Conservation (phyloP, 92 coral and sea anemone genomes). For the Umimayanthus kanabou region DNA sequence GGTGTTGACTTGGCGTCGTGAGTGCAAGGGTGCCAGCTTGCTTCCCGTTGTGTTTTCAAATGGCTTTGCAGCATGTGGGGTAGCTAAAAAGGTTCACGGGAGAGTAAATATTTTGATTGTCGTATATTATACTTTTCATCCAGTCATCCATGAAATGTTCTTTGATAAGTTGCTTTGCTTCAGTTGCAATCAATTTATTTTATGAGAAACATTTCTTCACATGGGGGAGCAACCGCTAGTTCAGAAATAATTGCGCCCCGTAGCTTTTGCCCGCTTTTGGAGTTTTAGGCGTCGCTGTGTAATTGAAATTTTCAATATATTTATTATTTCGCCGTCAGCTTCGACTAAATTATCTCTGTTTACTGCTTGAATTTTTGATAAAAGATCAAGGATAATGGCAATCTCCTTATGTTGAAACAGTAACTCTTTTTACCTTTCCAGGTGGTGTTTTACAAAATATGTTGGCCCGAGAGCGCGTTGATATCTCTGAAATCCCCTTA, state of each 20-base stretch:
- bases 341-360: not conserved
- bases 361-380: not conserved
- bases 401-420: not conserved
- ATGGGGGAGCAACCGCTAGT: not conserved
- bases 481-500: too few relatives aligned
- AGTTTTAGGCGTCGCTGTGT: too few relatives aligned
- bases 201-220: not conserved
- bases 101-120: not conserved
- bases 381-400: not conserved
- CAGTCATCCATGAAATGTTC: not conserved
- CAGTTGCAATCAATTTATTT: not conserved
- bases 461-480: too few relatives aligned
- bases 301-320: too few relatives aligned
- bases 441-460: too few relatives aligned
- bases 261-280: not conserved
- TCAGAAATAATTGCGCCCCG: not conserved
- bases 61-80: not conserved
- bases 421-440: too few relatives aligned
- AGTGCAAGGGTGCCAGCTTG: not conserved
- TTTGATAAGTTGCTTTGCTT: not conserved
- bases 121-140: not conserved
- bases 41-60: not conserved
- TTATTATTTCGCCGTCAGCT: not conserved
- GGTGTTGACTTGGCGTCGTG: not conserved
- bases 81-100: too few relatives aligned